Evolutionary conservation across 2,113 vertebrate genomes (phyloP).

Genomic region (Abramis brama): DNA sequence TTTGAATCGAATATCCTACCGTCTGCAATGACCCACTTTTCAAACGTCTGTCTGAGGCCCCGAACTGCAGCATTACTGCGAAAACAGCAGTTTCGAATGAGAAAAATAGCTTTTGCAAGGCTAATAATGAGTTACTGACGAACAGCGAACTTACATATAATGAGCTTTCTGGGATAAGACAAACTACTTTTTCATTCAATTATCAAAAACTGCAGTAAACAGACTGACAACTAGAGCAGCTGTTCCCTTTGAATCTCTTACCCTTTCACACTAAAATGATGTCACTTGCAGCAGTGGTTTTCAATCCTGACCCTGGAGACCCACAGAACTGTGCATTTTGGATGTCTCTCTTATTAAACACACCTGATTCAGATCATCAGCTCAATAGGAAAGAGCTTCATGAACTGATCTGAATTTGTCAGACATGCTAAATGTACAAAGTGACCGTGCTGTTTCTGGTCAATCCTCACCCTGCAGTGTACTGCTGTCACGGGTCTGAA

Average conservation of each 20-base stretch:
- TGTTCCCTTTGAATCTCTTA: not conserved
- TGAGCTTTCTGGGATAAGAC: constrained; percentile 16
- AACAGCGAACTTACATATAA: not conserved
- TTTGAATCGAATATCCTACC: constrained; percentile 17
- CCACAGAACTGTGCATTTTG: no score
- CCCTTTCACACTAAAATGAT: not conserved
- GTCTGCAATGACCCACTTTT: constrained; percentile 31
- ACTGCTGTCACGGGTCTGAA: not conserved
- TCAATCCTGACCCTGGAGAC: no score
- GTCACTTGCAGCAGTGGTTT: not conserved
- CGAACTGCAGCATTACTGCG: not conserved
- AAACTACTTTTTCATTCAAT: not conserved
- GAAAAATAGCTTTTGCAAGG: not conserved
- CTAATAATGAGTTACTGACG: constrained; percentile 21
- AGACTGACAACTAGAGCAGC: not conserved
- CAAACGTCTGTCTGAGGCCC: not conserved
- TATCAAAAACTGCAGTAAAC: constrained; percentile 4
- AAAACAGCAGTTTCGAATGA: not conserved
- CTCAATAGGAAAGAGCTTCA: no score
- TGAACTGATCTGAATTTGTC: no score
- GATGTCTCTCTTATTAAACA: no score
- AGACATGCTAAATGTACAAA: no score
- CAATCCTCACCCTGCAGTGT: not conserved
- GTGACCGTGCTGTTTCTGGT: not conserved
- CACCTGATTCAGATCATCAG: no score